These are phyloP conservation scores for Ischnura elegans DNA, from an alignment of 2,888 invertebrate species.

Conservation along the genomic window DNA sequence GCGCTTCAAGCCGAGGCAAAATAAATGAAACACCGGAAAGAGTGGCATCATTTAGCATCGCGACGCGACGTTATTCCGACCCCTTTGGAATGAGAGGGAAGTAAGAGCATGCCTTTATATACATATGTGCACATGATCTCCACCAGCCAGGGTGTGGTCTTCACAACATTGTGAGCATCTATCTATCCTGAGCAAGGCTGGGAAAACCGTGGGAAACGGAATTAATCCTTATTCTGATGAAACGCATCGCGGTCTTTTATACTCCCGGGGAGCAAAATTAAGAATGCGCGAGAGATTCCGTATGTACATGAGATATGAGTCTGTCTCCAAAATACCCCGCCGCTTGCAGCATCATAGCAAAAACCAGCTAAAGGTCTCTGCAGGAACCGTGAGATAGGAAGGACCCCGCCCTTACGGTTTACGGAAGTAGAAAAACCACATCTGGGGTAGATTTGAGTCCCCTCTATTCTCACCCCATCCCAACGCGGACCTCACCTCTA, in stretches of 20 bases:
- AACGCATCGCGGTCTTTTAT: neutral
- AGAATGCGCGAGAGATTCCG: neutral
- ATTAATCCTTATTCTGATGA: conserved; percentile 12
- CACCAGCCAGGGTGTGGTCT: conserved; percentile 8
- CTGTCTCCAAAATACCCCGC: neutral
- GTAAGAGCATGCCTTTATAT: too few species aligned
- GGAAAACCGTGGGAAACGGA: conserved; percentile 43
- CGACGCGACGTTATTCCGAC: neutral
- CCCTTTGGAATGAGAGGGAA: neutral
- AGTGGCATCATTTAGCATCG: conserved; percentile 17
- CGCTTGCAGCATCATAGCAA: conserved; percentile 52
- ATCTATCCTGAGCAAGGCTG: neutral
- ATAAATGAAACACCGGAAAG: neutral
- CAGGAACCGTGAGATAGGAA: conserved; percentile 38
- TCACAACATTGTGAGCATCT: conserved; percentile 5
- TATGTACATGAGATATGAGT: conserved; percentile 12
- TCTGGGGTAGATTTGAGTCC: conserved; percentile 11
- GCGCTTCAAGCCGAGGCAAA: neutral
- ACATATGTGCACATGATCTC: too few species aligned
- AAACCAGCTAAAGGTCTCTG: conserved; percentile 29
- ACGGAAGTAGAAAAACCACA: conserved; percentile 50
- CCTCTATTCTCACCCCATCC: neutral
- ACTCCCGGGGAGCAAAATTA: neutral
- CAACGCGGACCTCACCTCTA: neutral
- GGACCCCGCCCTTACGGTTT: neutral